Conservation (phyloP, 2,797 vertebrate genomes). For the Zenarchopterus dispar region DNA sequence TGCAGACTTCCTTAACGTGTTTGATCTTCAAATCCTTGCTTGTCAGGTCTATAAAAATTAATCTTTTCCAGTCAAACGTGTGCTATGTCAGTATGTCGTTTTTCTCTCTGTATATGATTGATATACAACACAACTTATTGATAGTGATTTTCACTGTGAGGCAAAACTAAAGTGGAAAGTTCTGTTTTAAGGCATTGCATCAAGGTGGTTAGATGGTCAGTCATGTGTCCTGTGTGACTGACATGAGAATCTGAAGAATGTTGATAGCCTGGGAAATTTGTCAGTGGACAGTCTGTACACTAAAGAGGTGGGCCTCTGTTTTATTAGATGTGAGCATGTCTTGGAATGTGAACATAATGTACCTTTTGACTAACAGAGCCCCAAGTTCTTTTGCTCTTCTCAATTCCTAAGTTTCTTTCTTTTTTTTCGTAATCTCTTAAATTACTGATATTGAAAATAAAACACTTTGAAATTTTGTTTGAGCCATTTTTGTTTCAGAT, state of each 20-base stretch:
- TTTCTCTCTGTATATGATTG: not conserved
- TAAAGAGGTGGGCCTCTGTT: slow-evolving; percentile 74
- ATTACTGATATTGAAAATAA: not conserved
- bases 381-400: not conserved
- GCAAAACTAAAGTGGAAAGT: slow-evolving; percentile 7
- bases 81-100: not conserved
- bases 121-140: not conserved
- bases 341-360: slow-evolving; percentile 74
- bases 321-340: slow-evolving; percentile 80
- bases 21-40: slow-evolving; percentile 25
- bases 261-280: slow-evolving; percentile 68
- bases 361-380: slow-evolving; percentile 49
- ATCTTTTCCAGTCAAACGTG: slow-evolving; percentile 5
- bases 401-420: not conserved
- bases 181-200: slow-evolving; percentile 33
- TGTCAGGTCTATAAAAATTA: slow-evolving; percentile 22
- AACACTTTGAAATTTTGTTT: too few species aligned
- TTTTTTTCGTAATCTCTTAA: not conserved
- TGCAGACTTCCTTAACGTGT: slow-evolving; percentile 3
- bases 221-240: slow-evolving; percentile 73
- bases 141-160: not conserved
- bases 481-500: too few species aligned
- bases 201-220: slow-evolving; percentile 61
- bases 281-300: slow-evolving; percentile 66
- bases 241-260: slow-evolving; percentile 84